Base-by-base conservation (phyloP, 2,113 vertebrate genomes). In the Tachysurus vachellii region DNA sequence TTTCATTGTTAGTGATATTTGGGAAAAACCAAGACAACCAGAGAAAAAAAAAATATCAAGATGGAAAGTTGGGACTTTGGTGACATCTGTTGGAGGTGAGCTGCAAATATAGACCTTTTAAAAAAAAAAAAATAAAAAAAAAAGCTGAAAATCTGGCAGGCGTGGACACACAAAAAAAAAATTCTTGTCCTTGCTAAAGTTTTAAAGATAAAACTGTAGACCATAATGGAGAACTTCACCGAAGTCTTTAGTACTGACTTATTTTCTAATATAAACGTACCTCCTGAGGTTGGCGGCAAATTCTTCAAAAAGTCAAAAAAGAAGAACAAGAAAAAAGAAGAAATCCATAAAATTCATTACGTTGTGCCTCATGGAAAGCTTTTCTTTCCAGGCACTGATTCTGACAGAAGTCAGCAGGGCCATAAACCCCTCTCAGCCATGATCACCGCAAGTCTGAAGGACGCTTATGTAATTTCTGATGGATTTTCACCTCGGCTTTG, bases 401-500 rank as follows among this genome's bases (percentile, higher is more conserved):
- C 54, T 28, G 44, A n/a, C 59, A 73, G 50, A 91, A 90, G 91
- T 92, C 90, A 90, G 90, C 88, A 81, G 87, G 89, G 85, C 57
- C 26, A 84, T 68, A 89, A 92, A 89, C 84, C 85, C 86, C 93
- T 92, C 93, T 92, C 91, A 90, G 62, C 82, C 84, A 87, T 90
- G 92, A 93, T 89, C 90, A 90, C 91, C 86, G 86, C 88, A 88
- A 57, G 84, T 88, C 90, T 91, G 91, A 93, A 93, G 91, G 93
- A 93, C 92, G 87, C 93, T 94, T 95, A 94, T 94, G 91, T 94
- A 95, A 95, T 94, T 95, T 92, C 91, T 91, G 90, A 92, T 89
- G 93, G 93, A 93, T 91, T 95, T 94, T 94, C 91, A 91, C 88
- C 89, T 92, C 92, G 91, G 90, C 91, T 87, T 91, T 92, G 92